Conservation (phyloP, 2,113 vertebrate genomes). For the Tamias sibiricus region DNA sequence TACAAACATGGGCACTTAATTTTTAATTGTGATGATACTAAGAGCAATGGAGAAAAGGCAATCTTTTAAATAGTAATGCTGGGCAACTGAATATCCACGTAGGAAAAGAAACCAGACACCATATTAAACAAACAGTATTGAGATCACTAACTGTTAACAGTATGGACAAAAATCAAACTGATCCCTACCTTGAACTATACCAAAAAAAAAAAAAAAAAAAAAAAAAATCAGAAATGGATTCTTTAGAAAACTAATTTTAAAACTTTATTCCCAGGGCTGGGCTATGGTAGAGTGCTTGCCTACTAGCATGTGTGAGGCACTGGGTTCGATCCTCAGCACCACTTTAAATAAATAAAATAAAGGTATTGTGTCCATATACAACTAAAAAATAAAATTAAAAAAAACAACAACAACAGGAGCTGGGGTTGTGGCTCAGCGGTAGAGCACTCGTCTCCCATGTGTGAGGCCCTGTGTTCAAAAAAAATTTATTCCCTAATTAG, state of each 20-base stretch:
- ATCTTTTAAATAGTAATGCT: background rate
- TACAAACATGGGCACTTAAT: background rate
- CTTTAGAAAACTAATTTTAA: background rate
- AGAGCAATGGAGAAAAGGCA: background rate
- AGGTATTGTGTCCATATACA: too few relatives aligned
- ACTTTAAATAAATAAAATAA: too few relatives aligned
- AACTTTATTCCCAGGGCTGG: too few relatives aligned
- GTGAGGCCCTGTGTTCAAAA: too few relatives aligned
- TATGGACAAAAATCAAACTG: background rate
- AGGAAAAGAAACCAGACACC: background rate
- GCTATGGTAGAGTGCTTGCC: too few relatives aligned
- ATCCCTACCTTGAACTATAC: background rate
- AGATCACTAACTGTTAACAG: background rate
- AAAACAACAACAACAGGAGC: too few relatives aligned
- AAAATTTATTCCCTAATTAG: conserved; percentile 44
- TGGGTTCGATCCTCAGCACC: too few relatives aligned
- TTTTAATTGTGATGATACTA: background rate
- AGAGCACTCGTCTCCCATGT: too few relatives aligned
- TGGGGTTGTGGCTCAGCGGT: too few relatives aligned
- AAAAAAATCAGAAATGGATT: background rate
- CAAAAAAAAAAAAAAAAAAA: background rate
- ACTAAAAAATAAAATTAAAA: too few relatives aligned
- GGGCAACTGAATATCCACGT: background rate
- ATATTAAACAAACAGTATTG: background rate
- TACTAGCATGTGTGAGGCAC: too few relatives aligned